phyloP scores from a whole-genome alignment of 2,888 invertebrate species.

The Pantelozetes paolii region DNA sequence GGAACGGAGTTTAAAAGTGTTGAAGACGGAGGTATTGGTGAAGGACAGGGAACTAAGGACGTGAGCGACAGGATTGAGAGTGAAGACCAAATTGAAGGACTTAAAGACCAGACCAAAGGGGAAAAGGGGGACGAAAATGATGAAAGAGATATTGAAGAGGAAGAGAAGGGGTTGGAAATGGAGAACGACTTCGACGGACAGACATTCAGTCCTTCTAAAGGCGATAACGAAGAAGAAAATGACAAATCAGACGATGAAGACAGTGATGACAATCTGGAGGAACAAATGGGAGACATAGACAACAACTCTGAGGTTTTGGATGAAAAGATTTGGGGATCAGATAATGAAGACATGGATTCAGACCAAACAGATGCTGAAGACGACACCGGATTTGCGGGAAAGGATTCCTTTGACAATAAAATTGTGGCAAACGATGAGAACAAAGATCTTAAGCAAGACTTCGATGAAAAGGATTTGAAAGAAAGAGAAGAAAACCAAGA shows the following conservation, averaged over 20 bases:
- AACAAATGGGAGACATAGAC: conserved; percentile 43
- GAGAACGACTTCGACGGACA: conserved; percentile 90
- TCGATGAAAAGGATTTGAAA: conserved; percentile 58
- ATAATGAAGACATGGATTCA: conserved; percentile 71
- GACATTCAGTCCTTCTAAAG: conserved; percentile 61
- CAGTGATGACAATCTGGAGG: conserved; percentile 41
- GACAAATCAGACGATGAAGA: conserved; percentile 47
- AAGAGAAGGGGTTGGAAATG: conserved; percentile 81
- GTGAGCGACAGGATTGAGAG: conserved; percentile 87
- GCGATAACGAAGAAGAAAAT: conserved; percentile 32
- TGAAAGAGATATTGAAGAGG: conserved; percentile 48
- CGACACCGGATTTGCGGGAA: conserved; percentile 57
- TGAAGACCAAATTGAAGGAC: conserved; percentile 83
- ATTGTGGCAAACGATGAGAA: conserved; percentile 69
- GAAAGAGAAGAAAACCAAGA: conserved; percentile 64
- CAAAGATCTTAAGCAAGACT: conserved; percentile 50
- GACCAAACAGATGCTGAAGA: conserved; percentile 60
- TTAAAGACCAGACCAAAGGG: conserved; percentile 64
- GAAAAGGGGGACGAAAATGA: conserved; percentile 57
- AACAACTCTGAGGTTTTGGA: conserved; percentile 52
- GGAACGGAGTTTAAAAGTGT: conserved; percentile 56
- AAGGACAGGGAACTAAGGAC: conserved; percentile 82
- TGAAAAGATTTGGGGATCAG: conserved; percentile 59
- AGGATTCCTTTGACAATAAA: conserved; percentile 58
- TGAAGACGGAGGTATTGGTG: conserved; percentile 79